Evolutionary conservation across 2,113 vertebrate genomes (phyloP).

Genomic region (Pseudorhombus dupliciocellatus): DNA sequence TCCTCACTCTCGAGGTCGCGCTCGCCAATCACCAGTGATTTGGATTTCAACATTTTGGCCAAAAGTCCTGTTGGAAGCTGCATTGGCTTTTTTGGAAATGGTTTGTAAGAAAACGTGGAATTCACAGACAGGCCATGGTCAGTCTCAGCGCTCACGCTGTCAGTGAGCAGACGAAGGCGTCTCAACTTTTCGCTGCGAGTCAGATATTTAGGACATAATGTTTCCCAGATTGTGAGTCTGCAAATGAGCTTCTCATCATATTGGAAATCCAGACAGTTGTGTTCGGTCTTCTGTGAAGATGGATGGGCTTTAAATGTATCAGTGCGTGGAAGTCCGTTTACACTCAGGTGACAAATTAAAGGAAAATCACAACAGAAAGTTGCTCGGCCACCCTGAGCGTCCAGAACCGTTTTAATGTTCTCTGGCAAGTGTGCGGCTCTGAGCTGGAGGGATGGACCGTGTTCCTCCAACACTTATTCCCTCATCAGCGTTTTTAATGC

Average conservation of each 20-base stretch:
- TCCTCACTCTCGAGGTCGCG: constrained; percentile 30
- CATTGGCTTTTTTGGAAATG: not conserved
- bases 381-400: not conserved
- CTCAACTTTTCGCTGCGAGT: constrained; percentile 31
- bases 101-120: constrained; percentile 5
- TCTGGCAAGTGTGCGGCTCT: not conserved
- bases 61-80: constrained; percentile 28
- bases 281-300: constrained; percentile 28
- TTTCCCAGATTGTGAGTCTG: constrained; percentile 52
- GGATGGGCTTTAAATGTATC: constrained; percentile 1
- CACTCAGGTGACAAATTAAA: constrained; percentile 14
- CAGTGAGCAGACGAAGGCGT: constrained; percentile 39
- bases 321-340: constrained; percentile 1
- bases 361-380: not conserved
- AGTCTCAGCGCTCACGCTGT: constrained; percentile 38
- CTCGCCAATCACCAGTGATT: constrained; percentile 48
- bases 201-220: constrained; percentile 47
- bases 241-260: constrained; percentile 25
- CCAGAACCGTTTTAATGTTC: not conserved
- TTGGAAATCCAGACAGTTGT: constrained; percentile 34
- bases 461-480: not conserved
- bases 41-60: constrained; percentile 23
- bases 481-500: constrained; percentile 4
- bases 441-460: not conserved
- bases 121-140: constrained; percentile 16